Conservation (phyloP, 2,888 invertebrate genomes). For the Myopa testacea region DNA sequence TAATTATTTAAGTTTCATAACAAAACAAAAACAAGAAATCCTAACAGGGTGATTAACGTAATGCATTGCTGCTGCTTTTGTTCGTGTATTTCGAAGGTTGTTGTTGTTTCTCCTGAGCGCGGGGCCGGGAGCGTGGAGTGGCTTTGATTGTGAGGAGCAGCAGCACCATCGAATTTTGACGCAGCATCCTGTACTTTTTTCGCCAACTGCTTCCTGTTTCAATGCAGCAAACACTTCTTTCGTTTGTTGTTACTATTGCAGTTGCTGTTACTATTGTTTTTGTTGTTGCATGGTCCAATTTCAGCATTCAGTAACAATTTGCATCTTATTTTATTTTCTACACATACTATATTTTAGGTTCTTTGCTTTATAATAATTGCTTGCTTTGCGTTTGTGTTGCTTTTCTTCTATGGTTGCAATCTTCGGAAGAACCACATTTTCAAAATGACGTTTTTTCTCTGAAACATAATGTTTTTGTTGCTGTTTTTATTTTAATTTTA, state of each 20-base stretch:
- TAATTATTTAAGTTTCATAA: slow-evolving; percentile 1
- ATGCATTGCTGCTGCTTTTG: not conserved
- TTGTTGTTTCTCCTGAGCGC: not conserved
- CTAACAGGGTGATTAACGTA: slow-evolving; percentile 1
- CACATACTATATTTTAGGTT: not conserved
- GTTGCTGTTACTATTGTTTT: not conserved
- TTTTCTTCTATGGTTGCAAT: not conserved
- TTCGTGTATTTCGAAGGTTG: not conserved
- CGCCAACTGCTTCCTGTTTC: not conserved
- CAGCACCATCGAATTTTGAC: not conserved
- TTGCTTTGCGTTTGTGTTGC: not conserved
- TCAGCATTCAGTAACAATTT: not conserved
- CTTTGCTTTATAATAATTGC: not conserved
- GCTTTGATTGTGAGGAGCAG: not conserved
- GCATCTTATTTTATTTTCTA: not conserved
- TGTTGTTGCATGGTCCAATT: slow-evolving; percentile 13
- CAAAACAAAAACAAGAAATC: slow-evolving; percentile 25
- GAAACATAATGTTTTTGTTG: not conserved
- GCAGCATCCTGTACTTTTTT: not conserved
- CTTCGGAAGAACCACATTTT: not conserved
- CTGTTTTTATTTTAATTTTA: not conserved
- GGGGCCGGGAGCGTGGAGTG: not conserved
- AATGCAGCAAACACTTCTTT: not conserved
- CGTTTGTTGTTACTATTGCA: not conserved
- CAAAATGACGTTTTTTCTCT: not conserved